Percentiles rank a stretch among this genome's conserved stretches.
phyloP scores from a whole-genome alignment of 2,888 invertebrate genomes.

The Hipparchia sbordonii region DNA sequence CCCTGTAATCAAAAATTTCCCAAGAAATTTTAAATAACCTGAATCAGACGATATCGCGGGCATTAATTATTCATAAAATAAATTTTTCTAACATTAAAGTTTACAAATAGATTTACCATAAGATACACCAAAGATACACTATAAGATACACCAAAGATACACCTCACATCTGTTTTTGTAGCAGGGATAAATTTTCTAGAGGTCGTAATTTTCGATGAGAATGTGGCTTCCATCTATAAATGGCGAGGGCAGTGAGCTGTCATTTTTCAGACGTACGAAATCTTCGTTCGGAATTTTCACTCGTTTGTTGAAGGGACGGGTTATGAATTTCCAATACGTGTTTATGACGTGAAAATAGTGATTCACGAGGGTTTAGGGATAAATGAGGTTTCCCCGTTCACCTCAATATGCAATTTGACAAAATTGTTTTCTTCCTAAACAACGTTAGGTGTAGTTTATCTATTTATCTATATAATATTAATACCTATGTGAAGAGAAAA shows the following conservation, averaged over 20 bases:
- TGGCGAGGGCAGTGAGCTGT: constrained; percentile 30
- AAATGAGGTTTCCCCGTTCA: constrained; percentile 31
- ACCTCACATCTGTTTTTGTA: constrained; percentile 1
- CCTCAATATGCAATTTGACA: constrained; percentile 27
- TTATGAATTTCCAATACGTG: constrained; percentile 40
- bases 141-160: not conserved
- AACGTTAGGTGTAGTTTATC: not conserved
- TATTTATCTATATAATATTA: not conserved
- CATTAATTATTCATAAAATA: too few relatives aligned
- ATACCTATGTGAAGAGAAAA: too few relatives aligned
- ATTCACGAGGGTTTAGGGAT: constrained; percentile 29
- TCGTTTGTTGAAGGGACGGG: constrained; percentile 36
- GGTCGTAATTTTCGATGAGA: constrained; percentile 24
- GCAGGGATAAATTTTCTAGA: constrained; percentile 14
- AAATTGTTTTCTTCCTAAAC: constrained; percentile 19
- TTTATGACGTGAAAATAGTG: constrained; percentile 38
- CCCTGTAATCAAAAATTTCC: too few relatives aligned
- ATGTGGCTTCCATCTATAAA: constrained; percentile 30
- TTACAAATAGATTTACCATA: not conserved
- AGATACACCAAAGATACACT: too few relatives aligned
- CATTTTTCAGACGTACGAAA: constrained; percentile 38
- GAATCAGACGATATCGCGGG: too few relatives aligned
- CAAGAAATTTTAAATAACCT: too few relatives aligned
- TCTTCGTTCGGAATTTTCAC: constrained; percentile 34
- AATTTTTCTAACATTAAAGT: too few relatives aligned